These are phyloP conservation scores for Anolis carolinensis DNA, from an alignment of 2,113 vertebrate genomes.

Conservation along the genomic window DNA sequence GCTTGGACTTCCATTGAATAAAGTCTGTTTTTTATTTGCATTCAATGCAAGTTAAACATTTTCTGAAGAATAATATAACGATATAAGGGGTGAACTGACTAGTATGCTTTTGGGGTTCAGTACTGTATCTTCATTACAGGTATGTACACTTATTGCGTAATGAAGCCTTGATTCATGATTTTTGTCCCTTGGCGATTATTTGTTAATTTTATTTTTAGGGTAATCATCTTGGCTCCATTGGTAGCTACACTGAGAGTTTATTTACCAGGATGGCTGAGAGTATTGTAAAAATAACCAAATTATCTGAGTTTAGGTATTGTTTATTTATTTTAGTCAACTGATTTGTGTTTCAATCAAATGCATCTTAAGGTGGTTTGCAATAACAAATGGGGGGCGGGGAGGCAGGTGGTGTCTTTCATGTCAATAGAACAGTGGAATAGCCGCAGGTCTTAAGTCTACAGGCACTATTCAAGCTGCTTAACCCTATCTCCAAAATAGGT, in stretches of 20 bases:
- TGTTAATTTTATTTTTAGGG: too few relatives aligned
- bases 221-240: not conserved
- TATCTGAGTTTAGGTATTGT: not conserved
- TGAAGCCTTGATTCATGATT: slow-evolving; percentile 21
- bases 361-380: not conserved
- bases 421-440: too few relatives aligned
- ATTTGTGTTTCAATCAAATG: not conserved
- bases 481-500: too few relatives aligned
- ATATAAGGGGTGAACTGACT: not conserved
- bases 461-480: too few relatives aligned
- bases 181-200: not conserved
- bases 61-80: not conserved
- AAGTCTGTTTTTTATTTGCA: not conserved
- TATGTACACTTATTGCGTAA: slow-evolving; percentile 9
- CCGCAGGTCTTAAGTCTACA: too few relatives aligned
- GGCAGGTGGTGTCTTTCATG: too few relatives aligned
- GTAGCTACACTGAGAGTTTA: not conserved
- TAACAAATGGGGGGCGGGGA: too few relatives aligned
- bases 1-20: slow-evolving; percentile 1
- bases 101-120: slow-evolving; percentile 5
- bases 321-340: not conserved
- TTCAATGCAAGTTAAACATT: not conserved
- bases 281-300: not conserved
- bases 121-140: slow-evolving; percentile 22
- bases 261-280: slow-evolving; percentile 6